phyloP scores from a whole-genome alignment of 2,888 invertebrate species.

The Drosophila helvetica region DNA sequence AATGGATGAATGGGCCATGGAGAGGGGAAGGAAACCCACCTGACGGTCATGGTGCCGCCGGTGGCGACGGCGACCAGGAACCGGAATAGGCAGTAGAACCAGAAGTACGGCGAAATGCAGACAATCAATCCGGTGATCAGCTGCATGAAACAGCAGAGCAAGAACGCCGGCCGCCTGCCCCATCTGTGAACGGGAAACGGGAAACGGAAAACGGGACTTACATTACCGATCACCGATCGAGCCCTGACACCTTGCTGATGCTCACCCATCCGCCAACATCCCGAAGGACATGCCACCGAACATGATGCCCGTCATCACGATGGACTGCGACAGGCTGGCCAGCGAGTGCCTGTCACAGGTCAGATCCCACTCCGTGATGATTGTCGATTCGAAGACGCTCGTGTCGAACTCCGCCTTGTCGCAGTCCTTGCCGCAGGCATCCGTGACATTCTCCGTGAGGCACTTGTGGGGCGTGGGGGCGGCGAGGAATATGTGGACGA shows the following conservation, averaged over 20 bases:
- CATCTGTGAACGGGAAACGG: conserved; percentile 85
- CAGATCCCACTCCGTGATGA: conserved; percentile 90
- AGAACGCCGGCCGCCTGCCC: conserved; percentile 90
- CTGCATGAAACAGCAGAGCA: conserved; percentile 90
- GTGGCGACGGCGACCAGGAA: conserved; percentile 90
- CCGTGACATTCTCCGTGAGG: conserved; percentile 75
- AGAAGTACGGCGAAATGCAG: conserved; percentile 88
- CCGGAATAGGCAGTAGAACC: conserved; percentile 87
- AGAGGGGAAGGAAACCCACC: conserved; percentile 54
- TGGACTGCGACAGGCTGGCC: conserved; percentile 90
- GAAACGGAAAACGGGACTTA: too few species aligned
- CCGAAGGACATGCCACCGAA: conserved; percentile 91
- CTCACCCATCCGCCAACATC: conserved; percentile 90
- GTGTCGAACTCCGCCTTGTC: conserved; percentile 86
- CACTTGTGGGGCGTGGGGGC: conserved; percentile 87
- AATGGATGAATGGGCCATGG: background rate
- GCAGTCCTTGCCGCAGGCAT: conserved; percentile 86
- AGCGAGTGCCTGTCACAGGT: conserved; percentile 86
- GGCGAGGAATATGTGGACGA: conserved; percentile 91
- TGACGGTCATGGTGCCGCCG: conserved; percentile 92
- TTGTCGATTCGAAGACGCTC: conserved; percentile 88
- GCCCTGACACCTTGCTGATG: background rate
- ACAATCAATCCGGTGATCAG: conserved; percentile 89
- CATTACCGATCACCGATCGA: background rate
- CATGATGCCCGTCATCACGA: conserved; percentile 91